Evolutionary conservation across 2,797 vertebrate genomes (phyloP), one percentile per base, ranked within the genome.

Genomic region (Ciconia nigra): DNA sequence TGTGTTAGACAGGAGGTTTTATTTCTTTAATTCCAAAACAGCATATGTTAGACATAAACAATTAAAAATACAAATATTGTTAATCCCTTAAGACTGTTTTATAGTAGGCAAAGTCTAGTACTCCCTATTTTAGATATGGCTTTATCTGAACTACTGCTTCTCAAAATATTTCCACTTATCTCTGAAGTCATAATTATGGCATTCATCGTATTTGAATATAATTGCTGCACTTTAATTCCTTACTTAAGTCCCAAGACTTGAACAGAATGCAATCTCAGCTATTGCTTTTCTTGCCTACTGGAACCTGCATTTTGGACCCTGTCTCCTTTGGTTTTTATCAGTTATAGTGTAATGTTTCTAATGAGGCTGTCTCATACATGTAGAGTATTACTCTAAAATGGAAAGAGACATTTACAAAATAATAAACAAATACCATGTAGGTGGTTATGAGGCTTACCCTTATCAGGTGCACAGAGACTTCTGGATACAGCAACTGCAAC

Each of bases 121-220:
- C 22, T 85, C 51, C 22, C 28, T 78, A 2, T 83, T 90, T 58
- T 55, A 92, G 89, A 73, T 59, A 61, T 12, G 62, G 70, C 70
- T 94, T 81, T 72, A 82, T 52, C 81, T 94, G 87, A 97, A 76
- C 92, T 87, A 41, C 49, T 90, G 57, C 89, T 92, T 97, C 94
- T 97, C 97, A 96, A 97, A 97, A 97, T 97, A 97, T 98, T 97
- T 97, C 79, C 62, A 44, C 88, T 90, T 91, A 80, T 24, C 87
- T 95, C 88, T 94, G 93, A 96, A 96, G 89, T 87, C 3, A 4
- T 97, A 97, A 98, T 97, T 96, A 97, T 24, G 87, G 88, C 82
- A 77, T 96, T 97, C 85, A 59, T 92, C 2, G 11, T 78, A 66
- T 91, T 89, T 91, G 76, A 96, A 80, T 89, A 42, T 97, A 97